phyloP scores from a whole-genome alignment of 2,888 invertebrate genomes.

The Phorcus lineatus region DNA sequence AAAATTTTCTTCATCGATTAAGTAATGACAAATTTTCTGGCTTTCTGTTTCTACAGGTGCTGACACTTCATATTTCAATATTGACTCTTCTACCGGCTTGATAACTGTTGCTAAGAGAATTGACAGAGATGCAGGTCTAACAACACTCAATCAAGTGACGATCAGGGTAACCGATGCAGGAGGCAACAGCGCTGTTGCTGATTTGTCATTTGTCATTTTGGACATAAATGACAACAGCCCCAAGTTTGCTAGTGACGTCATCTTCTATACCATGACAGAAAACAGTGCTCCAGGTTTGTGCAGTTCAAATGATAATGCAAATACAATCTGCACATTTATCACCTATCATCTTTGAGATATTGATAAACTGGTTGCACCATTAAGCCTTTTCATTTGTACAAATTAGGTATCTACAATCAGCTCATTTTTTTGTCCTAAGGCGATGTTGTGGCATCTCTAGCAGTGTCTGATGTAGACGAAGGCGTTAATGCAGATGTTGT shows the following conservation, averaged over 20 bases:
- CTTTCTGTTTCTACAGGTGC: background rate
- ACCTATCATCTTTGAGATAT: too few species aligned
- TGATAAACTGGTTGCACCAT: too few species aligned
- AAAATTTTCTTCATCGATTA: too few species aligned
- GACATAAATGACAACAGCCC: conserved; percentile 30
- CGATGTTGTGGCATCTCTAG: background rate
- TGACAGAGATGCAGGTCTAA: background rate
- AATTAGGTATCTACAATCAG: too few species aligned
- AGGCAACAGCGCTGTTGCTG: background rate
- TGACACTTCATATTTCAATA: background rate
- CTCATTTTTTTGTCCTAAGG: background rate
- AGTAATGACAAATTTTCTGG: too few species aligned
- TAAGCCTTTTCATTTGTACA: too few species aligned
- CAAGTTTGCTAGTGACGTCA: background rate
- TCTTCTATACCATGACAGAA: background rate
- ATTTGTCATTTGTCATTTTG: background rate
- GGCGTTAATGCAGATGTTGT: background rate
- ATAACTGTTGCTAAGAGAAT: background rate
- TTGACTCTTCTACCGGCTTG: background rate
- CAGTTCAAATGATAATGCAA: too few species aligned
- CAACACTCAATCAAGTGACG: background rate
- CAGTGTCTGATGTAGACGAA: background rate
- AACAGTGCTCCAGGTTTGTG: background rate
- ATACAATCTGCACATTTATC: too few species aligned
- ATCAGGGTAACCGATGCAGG: conserved; percentile 15